Conservation (phyloP, 2,888 invertebrate species). For the Cyrtodaria siliqua region DNA sequence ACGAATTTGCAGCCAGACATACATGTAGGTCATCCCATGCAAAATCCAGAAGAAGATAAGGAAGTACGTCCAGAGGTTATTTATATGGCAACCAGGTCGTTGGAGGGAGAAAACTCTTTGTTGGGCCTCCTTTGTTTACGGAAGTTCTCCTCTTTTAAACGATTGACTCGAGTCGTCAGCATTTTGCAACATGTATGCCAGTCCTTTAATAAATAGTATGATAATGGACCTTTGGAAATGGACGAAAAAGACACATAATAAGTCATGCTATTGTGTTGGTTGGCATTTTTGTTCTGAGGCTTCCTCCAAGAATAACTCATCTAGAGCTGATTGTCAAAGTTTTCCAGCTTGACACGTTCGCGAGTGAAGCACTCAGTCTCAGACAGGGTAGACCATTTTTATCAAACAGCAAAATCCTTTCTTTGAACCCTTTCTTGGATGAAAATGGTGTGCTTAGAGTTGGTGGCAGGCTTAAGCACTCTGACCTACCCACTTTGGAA, state of each 20-base stretch:
- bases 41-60: slow-evolving; percentile 26
- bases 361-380: slow-evolving; percentile 18
- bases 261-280: slow-evolving; percentile 8
- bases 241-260: too few species aligned
- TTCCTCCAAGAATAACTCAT: background rate
- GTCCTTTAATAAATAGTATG: slow-evolving; percentile 9
- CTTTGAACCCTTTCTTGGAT: slow-evolving; percentile 44
- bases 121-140: slow-evolving; percentile 3
- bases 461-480: slow-evolving; percentile 37
- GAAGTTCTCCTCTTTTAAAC: slow-evolving; percentile 37
- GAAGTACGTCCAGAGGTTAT: slow-evolving; percentile 28
- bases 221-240: too few species aligned
- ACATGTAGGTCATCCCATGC: background rate
- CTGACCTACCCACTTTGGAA: background rate
- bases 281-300: slow-evolving; percentile 23
- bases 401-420: slow-evolving; percentile 17
- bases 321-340: slow-evolving; percentile 24
- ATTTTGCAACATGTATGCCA: slow-evolving; percentile 18
- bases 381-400: background rate
- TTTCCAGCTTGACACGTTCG: slow-evolving; percentile 25
- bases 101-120: background rate
- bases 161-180: slow-evolving; percentile 9
- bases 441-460: slow-evolving; percentile 45
- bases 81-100: slow-evolving; percentile 14
- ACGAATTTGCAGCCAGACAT: background rate